These are phyloP conservation scores for Psylliodes chrysocephalus DNA, from an alignment of 2,888 invertebrate genomes.

Conservation along the genomic window DNA sequence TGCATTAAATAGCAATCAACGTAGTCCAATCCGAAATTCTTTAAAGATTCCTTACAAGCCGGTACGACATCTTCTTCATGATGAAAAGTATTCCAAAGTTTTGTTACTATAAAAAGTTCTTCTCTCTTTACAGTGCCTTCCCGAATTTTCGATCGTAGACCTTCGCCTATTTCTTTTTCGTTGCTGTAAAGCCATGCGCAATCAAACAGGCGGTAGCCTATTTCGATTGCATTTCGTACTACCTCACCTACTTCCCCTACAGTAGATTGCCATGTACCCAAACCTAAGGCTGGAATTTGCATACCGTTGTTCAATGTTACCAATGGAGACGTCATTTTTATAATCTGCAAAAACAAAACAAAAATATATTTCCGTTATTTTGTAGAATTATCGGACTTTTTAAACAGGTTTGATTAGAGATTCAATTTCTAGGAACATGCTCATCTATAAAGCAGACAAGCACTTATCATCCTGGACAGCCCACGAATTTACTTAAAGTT, in stretches of 20 bases:
- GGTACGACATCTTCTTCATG: constrained; percentile 69
- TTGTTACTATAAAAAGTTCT: constrained; percentile 79
- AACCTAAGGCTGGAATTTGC: constrained; percentile 75
- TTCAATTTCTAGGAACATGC: not conserved
- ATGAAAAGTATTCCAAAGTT: constrained; percentile 93
- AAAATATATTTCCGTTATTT: too few relatives aligned
- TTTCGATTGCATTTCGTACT: constrained; percentile 79
- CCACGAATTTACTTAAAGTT: too few relatives aligned
- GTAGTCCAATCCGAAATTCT: constrained; percentile 66
- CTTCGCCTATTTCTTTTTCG: constrained; percentile 80
- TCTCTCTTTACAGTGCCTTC: constrained; percentile 77
- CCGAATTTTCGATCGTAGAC: constrained; percentile 71
- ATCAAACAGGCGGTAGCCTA: constrained; percentile 85
- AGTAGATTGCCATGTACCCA: constrained; percentile 76
- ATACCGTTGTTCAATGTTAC: constrained; percentile 72
- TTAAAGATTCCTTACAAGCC: constrained; percentile 62
- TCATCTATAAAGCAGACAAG: too few relatives aligned
- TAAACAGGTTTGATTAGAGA: too few relatives aligned
- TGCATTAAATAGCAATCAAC: constrained; percentile 70
- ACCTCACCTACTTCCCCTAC: constrained; percentile 74
- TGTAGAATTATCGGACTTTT: too few relatives aligned
- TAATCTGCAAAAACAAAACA: too few relatives aligned
- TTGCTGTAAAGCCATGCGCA: constrained; percentile 80
- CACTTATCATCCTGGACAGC: too few relatives aligned
- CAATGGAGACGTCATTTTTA: constrained; percentile 60